A percentile compares a stretch with the other conserved stretches of the same genome.
Evolutionary conservation across 2,888 invertebrate genomes (phyloP).

Genomic region (Leptopilina syphax): DNA sequence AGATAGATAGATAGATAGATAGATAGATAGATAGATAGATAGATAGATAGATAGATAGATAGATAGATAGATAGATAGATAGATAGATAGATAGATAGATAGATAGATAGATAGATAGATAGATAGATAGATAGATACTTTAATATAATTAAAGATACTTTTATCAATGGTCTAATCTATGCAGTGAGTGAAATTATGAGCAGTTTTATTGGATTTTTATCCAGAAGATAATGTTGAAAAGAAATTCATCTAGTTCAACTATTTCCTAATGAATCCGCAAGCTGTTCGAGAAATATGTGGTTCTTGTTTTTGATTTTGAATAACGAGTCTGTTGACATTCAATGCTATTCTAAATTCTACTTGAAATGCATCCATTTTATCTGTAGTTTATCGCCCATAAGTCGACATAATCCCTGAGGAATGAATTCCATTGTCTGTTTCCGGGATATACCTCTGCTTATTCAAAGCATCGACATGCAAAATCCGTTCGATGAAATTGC

Average conservation of each 20-base stretch:
- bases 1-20: no score
- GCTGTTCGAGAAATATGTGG: neutral
- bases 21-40: no score
- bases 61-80: no score
- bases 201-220: no score
- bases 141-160: no score
- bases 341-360: conserved; percentile 29
- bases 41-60: no score
- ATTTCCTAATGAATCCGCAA: neutral
- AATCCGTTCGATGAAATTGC: conserved; percentile 33
- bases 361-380: conserved; percentile 21
- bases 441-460: conserved; percentile 27
- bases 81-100: no score
- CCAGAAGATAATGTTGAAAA: no score
- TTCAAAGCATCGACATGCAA: conserved; percentile 38
- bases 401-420: conserved; percentile 31
- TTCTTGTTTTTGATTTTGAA: conserved; percentile 1
- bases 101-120: no score
- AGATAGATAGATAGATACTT: no score
- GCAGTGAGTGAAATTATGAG: no score
- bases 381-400: conserved; percentile 21
- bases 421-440: conserved; percentile 24
- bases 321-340: conserved; percentile 29
- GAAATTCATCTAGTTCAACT: no score
- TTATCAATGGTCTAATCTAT: neutral